Conservation (phyloP, 2,888 invertebrate species). For the Drosophila neutralis region DNA sequence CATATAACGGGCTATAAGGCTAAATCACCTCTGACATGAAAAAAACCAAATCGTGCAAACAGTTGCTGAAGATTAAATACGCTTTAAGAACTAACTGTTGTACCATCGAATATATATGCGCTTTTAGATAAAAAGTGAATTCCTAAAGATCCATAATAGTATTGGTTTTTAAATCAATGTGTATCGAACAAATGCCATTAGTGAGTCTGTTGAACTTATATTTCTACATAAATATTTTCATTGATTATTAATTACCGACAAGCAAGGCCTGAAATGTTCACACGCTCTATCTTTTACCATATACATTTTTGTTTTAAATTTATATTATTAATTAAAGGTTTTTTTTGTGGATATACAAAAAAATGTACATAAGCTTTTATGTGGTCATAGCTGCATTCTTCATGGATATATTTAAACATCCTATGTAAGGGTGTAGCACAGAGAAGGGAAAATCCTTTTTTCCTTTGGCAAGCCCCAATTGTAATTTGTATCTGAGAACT, state of each 20-base stretch:
- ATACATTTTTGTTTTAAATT: background rate
- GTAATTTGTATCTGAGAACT: slow-evolving; percentile 70
- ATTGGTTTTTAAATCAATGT: background rate
- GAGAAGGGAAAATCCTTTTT: slow-evolving; percentile 64
- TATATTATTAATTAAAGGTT: background rate
- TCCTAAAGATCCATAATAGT: background rate
- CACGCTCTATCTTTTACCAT: background rate
- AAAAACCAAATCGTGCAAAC: background rate
- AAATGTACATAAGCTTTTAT: background rate
- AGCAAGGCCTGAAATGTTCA: background rate
- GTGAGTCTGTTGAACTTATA: background rate
- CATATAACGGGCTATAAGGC: background rate
- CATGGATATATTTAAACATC: background rate
- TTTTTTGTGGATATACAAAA: no score
- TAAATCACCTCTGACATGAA: background rate
- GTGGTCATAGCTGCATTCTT: background rate
- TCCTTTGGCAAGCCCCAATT: slow-evolving; percentile 69
- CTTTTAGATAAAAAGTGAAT: background rate
- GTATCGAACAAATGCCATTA: background rate
- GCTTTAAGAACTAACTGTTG: background rate
- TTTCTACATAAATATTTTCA: background rate
- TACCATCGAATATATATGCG: background rate
- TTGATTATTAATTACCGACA: background rate
- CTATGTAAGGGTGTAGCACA: slow-evolving; percentile 3
- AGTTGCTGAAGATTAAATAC: slow-evolving; percentile 2